Base-by-base conservation (phyloP, 2,113 vertebrate species). In the Equus przewalskii region DNA sequence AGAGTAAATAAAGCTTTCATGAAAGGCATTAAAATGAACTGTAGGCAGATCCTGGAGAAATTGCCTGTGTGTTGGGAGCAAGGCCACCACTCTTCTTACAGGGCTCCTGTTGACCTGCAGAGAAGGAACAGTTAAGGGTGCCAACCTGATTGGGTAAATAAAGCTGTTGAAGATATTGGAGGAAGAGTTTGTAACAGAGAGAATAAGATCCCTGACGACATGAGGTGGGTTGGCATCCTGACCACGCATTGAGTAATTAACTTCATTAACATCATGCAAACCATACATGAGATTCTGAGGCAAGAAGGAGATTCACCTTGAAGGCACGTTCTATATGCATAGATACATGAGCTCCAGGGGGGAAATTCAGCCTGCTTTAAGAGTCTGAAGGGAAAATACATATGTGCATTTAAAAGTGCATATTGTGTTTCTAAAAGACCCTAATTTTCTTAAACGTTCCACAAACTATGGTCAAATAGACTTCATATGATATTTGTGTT, bases 401-500 rank as follows among this genome's bases (percentile, higher is more conserved):
- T 72, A 19, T 10, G 33, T 2, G 3, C 62, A 73, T 54, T 84
- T 75, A 84, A 70, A 69, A 41, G 44, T 70, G 44, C 54, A 54
- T 58, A 26, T 22, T 65, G 18, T 89, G 9, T 79, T 85, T 89
- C 58, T 36, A 4, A 41, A 94, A 81, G 62, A 69, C 11, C 19
- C 19, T 5, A 70, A 4, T 85, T 79, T 81, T 91, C 54, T 72
- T 49, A 67, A 83, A 62, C 9, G 67, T 92, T 96, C 49, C 4
- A 30, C 51, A 91, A 69, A 56, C 24, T 58, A 18, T 94, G 30
- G 14, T 72, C 78, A 83, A 58, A 72, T 24, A 41, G 5, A 78
- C 26, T 49, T 95, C 30, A n/a, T 64, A 60, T 70, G 65, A 85
- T 65, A 51, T 73, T 93, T 95, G 36, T 89, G 30, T 90, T 93